Evolutionary conservation across 2,113 vertebrate genomes (phyloP).

Genomic region (Myotis lucifugus): DNA sequence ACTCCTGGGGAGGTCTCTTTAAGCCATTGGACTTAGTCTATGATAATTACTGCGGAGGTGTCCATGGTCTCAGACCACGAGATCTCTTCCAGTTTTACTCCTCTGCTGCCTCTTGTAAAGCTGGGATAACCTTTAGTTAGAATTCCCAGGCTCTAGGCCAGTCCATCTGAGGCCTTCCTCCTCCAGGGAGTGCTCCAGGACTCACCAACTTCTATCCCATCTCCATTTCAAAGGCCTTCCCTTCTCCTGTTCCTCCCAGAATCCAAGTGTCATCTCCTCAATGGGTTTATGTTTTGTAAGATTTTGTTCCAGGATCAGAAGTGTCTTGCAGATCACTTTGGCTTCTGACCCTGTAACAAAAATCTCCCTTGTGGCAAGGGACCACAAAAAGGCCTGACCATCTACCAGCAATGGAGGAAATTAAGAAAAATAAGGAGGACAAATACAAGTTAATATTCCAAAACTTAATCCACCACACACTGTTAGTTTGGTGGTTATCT

Average conservation of each 20-base stretch:
- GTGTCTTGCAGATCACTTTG: conserved; percentile 13
- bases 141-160: background rate
- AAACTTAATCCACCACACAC: background rate
- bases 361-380: background rate
- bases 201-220: background rate
- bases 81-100: background rate
- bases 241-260: background rate
- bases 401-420: conserved; percentile 25
- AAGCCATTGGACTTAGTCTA: background rate
- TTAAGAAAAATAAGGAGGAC: background rate
- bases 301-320: background rate
- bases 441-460: background rate
- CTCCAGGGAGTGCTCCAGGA: background rate
- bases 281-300: background rate
- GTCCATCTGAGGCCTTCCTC: background rate
- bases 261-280: background rate
- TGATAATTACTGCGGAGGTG: background rate
- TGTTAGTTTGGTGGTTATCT: background rate
- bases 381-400: conserved; percentile 3
- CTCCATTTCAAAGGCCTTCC: background rate
- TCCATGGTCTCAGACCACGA: background rate
- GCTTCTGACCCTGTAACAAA: conserved; percentile 33
- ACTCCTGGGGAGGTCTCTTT: background rate
- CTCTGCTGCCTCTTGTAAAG: background rate
- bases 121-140: background rate